Evolutionary conservation across 2,113 vertebrate species (phyloP), one percentile per base, ranked within the genome.

Genomic region (Mastomys coucha): DNA sequence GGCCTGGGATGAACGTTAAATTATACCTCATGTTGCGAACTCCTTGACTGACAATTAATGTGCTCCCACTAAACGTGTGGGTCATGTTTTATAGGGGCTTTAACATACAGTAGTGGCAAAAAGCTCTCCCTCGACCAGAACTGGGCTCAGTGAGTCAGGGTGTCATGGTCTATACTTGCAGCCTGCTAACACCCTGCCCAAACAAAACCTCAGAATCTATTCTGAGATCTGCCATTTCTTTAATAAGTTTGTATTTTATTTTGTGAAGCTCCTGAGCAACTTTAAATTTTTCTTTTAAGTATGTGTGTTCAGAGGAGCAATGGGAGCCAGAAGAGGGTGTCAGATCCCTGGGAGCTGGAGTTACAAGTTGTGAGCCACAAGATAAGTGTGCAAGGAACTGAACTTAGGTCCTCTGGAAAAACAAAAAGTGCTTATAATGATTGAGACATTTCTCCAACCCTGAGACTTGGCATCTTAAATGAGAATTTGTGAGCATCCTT

Each of bases 1-100:
- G 97, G 88, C 98, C 91, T 97, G 96, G 93, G 94, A 96, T 97
- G 96, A 98, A 86, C 36, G 0, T 97, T 98, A 98, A 98, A 98
- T 98, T 96, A 97, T 98, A 96, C 97, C 98, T 97, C 91, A 31
- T 91, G 95, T 97, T 98, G 96, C 95, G 96, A 89, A 98, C 78
- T 93, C 93, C 70, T 97, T 97, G 96, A 96, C 92, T 97, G 96
- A 97, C 96, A 98, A 95, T 98, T 95, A 97, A 97, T 94, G 94
- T 96, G 96, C 98, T 97, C 96, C 96, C 98, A 69, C 89, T 95
- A 98, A 92, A 91, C 5, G 51, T 1, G 97, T 88, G 88, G 86
- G 89, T 96, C 82, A 78, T 96, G 94, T 97, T 98, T 98, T 96
- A 97, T n/a, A 94, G 94, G 84, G 63, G 31, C 77, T 96, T 89